Base-by-base conservation (phyloP, 2,113 vertebrate genomes). In the Erythrocebus patas region DNA sequence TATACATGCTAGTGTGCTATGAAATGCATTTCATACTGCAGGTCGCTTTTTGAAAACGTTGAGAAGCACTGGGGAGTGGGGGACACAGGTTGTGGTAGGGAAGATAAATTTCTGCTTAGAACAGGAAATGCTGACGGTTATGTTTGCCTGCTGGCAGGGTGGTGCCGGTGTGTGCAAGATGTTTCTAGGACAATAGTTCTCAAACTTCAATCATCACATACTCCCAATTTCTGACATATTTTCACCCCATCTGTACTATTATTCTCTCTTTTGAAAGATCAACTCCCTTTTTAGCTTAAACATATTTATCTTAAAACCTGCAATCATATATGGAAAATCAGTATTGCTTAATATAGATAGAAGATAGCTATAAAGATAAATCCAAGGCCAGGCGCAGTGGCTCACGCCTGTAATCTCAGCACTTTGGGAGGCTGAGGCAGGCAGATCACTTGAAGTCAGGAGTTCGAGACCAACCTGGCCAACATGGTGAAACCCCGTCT, bases 301-400 rank as follows among this genome's bases (percentile, higher is more conserved):
- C 73, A 79, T n/a, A 70, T 86, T 75, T 76, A 81, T 70, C 89
- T 79, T 90, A 79, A 89, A 95, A 92, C 38, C 30, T 50, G 17
- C 25, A 83, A 4, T 83, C 43, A 45, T 84, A 25, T 22, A n/a
- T 93, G 66, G 93, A 66, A 79, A 70, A 27, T 40, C 66, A 3
- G 81, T 89, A 76, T 4, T 61, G 40, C 66, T 92, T 20, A 55
- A 76, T 91, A 80, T 80, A 93, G 83, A 88, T n/a, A 95, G 92
- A 80, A 88, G 61, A 57, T 2, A 93, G 23, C 70, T 61, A n/a
- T 96, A 59, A 75, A 59, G 86, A 66, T 82, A 66, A 94, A 89
- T 68, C 48, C 52, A 55, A 55, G 52, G 52, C 52, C 52, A 55
- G 52, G 52, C 2, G 52, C 52, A 55, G 18, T 18, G 52, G 52